Evolutionary conservation across 2,113 vertebrate species (phyloP), one percentile per base, ranked within the genome.

Genomic region (Tragelaphus buxtoni): DNA sequence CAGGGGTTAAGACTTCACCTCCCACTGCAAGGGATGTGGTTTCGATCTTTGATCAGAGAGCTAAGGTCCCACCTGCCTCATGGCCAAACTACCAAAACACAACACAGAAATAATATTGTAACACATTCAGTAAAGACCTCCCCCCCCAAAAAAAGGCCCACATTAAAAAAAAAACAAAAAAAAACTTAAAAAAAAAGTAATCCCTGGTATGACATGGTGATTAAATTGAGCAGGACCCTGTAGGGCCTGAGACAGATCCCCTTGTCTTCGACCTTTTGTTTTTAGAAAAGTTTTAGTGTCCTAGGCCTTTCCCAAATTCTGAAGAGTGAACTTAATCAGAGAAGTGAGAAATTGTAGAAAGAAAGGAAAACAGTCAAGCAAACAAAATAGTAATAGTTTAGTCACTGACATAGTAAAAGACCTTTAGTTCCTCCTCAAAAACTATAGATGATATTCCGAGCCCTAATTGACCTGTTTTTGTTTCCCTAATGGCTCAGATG

Each of bases 11-110:
- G 63, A 69, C 0, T 0, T 69, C n/a, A 35, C n/a, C 18, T 35
- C 17, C n/a, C 18, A 22, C n/a, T 69, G n/a, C 63, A 20, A 20
- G 2, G 63, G 63, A 2, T 35, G 63, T 0, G 1, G 17, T 69
- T 69, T 69, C 0, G 0, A 69, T 3, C n/a, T 18, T n/a, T 35
- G 63, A 5, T 69, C 9, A 0, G 63, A 35, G n/a, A 35, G 63
- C n/a, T 69, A 69, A 69, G 63, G 9, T 69, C n/a, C 63, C 18
- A 35, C n/a, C 4, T 69, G 18, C 9, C 9, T 69, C 63, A 35
- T 69, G 63, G 63, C 63, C 63, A 35, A 69, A 35, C 17, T 69
- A 35, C 63, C n/a, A 22, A 35, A 69, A 20, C 17, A 69, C 63
- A 69, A 22, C 63, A 69, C n/a, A 35, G 63, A 35, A 69, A 69